Base-by-base conservation (phyloP, 2,113 vertebrate species). In the Gobio gobio region DNA sequence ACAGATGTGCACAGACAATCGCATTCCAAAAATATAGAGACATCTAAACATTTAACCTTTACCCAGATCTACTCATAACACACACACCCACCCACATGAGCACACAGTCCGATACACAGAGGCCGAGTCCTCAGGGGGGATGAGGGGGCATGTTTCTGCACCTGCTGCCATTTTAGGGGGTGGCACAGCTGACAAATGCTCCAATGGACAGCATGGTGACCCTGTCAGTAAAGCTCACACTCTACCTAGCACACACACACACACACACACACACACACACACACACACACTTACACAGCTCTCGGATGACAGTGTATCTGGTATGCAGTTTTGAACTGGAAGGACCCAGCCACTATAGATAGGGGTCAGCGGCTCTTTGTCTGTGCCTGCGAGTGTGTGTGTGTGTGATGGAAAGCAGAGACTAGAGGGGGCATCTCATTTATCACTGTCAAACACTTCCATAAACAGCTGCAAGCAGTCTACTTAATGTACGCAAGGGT, bases 381-480 rank as follows among this genome's bases (percentile, higher is more conserved):
- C 33, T 77, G 85, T 83, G 56, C 43, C 45, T 87, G 83, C 83
- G 83, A 83, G 85, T 75, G 84, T 84, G 58, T 88, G 82, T 82
- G 81, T 64, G 83, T 51, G 89, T n/a, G 76, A 94, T 91, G 92
- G 91, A 94, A 94, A 93, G 93, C 94, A 95, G 94, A 93, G 90
- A 93, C 93, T 89, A 91, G 89, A 90, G 90, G 68, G 92, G 91
- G 90, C 90, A 92, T 88, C 90, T 94, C 93, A 89, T 94, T 89
- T 88, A 93, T 95, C 94, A 94, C 87, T 93, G 94, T 94, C 94
- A 93, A 89, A 81, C 88, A 74, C 75, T 87, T 92, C 89, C 86
- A 91, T 90, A 93, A 94, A 93, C 94, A 95, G 93, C 94, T 95
- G 92, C 94, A 91, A 89, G 90, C 93, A 76, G 91, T 94, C 93